Conservation (phyloP, 2,888 invertebrate species). For the Protophormia terraenovae region DNA sequence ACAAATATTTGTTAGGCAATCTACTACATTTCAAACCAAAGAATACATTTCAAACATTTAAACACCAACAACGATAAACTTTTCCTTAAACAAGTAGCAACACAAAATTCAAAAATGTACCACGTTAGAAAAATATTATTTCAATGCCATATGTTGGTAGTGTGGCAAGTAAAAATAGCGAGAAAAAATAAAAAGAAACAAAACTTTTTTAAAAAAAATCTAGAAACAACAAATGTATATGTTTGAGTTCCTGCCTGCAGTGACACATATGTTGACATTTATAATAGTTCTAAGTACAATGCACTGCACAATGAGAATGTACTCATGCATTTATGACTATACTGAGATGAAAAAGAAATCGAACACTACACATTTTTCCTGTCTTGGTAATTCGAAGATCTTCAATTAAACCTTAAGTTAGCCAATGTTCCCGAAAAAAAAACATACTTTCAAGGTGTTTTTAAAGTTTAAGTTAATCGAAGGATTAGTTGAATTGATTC, state of each 20-base stretch:
- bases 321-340: neutral
- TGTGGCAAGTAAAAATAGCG: neutral
- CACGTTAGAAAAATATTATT: neutral
- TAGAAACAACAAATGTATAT: conserved; percentile 20
- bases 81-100: neutral
- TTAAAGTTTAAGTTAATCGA: too few species aligned
- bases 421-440: too few species aligned
- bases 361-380: neutral
- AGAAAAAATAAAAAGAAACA: neutral
- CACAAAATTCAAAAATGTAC: neutral
- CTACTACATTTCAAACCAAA: conserved; percentile 20
- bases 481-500: too few species aligned
- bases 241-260: conserved; percentile 32
- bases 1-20: neutral
- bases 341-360: neutral
- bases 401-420: too few species aligned
- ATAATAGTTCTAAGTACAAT: conserved; percentile 41
- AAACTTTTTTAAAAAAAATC: neutral
- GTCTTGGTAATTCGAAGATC: neutral
- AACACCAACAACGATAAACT: conserved; percentile 11
- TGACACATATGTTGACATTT: conserved; percentile 61
- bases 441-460: too few species aligned
- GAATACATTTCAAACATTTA: conserved; percentile 14
- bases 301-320: neutral
- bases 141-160: conserved; percentile 23